These are phyloP conservation scores for Yponomeuta malinellus DNA, from an alignment of 2,888 invertebrate species.

Conservation along the genomic window DNA sequence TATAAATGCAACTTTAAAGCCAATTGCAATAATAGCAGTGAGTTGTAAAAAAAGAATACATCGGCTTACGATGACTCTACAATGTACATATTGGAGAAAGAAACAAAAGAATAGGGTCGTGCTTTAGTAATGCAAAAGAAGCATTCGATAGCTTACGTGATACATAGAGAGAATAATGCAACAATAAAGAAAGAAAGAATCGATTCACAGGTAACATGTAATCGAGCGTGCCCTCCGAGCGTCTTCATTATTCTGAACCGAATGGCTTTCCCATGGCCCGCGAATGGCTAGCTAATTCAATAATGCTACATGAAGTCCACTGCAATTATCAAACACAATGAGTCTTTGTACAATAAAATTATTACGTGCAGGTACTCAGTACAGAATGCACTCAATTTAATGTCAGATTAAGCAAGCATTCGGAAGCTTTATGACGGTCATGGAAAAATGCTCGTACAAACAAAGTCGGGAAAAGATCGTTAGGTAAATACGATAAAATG, in stretches of 20 bases:
- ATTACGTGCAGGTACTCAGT: conserved; percentile 40
- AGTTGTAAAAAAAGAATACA: background rate
- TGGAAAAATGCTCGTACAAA: background rate
- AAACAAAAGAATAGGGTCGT: background rate
- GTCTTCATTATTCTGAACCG: conserved; percentile 38
- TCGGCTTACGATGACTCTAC: background rate
- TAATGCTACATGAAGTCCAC: conserved; percentile 28
- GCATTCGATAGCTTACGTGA: conserved; percentile 7
- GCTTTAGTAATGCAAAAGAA: conserved; percentile 1
- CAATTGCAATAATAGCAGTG: background rate
- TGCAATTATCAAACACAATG: conserved; percentile 41
- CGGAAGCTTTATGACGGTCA: background rate
- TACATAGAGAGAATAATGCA: conserved; percentile 14
- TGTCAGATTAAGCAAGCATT: background rate
- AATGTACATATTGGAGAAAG: background rate
- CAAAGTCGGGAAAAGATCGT: background rate
- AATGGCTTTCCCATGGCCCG: conserved; percentile 17
- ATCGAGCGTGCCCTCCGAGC: conserved; percentile 29
- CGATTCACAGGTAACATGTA: conserved; percentile 8
- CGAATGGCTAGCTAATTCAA: conserved; percentile 32
- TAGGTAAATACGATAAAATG: too few relatives aligned
- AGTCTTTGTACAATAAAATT: conserved; percentile 42
- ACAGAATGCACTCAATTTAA: conserved; percentile 22
- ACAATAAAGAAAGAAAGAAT: conserved; percentile 11
- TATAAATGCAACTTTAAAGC: background rate